Conservation (phyloP, 2,113 vertebrate genomes). For the Pica pica region DNA sequence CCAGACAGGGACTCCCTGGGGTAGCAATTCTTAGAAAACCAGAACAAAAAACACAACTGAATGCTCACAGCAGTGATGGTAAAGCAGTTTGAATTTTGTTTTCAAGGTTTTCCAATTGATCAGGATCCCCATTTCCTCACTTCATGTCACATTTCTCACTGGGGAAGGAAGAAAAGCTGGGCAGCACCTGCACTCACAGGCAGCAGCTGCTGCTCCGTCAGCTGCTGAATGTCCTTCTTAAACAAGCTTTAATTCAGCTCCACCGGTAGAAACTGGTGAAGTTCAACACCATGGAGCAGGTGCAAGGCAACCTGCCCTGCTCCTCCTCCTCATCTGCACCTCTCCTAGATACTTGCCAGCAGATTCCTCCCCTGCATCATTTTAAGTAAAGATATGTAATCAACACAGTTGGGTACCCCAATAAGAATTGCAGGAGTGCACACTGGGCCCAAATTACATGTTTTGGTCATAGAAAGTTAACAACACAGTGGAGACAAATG, state of each 20-base stretch:
- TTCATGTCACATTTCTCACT: not conserved
- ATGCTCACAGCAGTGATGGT: not conserved
- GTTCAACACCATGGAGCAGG: rapidly evolving
- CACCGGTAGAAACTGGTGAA: not conserved
- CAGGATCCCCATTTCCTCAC: not conserved
- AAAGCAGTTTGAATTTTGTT: not conserved
- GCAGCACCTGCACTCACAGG: not conserved
- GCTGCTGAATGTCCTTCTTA: not conserved
- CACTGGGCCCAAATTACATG: not conserved
- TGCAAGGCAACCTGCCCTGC: not conserved
- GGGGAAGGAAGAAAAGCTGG: not conserved
- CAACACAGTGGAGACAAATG: not conserved
- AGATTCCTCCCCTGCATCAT: not conserved
- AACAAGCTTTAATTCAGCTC: not conserved
- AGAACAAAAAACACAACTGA: not conserved
- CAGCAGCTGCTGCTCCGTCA: not conserved
- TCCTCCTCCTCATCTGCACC: not conserved
- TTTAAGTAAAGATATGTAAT: not conserved
- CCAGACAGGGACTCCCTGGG: not conserved
- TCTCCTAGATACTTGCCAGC: not conserved
- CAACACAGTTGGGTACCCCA: not conserved
- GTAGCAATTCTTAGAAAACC: not conserved
- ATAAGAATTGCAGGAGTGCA: not conserved
- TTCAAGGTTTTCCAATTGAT: not conserved
- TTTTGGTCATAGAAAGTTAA: not conserved